Base-by-base conservation (phyloP, 2,113 vertebrate species). In the Pardalotus punctatus region DNA sequence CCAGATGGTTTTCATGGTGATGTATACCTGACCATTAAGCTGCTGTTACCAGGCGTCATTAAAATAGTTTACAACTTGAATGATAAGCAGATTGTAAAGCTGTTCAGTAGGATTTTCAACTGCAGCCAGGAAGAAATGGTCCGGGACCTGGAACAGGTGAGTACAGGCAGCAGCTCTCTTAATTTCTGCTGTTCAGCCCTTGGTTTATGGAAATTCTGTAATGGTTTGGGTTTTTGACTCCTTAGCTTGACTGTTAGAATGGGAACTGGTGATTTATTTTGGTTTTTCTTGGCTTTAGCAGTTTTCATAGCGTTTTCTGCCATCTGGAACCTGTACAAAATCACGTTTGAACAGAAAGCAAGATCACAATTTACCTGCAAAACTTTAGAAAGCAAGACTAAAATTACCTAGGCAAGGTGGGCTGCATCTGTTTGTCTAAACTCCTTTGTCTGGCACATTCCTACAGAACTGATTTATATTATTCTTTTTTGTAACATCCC, bases 21-120 rank as follows among this genome's bases (percentile, higher is more conserved):
- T 17, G 96, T 99, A 15, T 99, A 98, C 97, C 96, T 99, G 90
- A 99, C 99, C 5, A 98, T 99, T 94, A 99, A 99, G 95, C 96
- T 99, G 94, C 98, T 99, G 29, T 97, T 99, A 92, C 99, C 99
- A 0, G 99, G 99, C 3, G 99, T 99, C 47, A 97, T 99, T 60
- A 99, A 99, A 96, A 99, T 98, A 43, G 99, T 99, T 69, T 99
- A 99, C 97, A 99, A 99, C 98, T 98, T 99, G 86, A 99, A 99
- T 1, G 99, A 99, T 97, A 99, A 99, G 97, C 99, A 99, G 98
- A 99, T 99, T 36, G 99, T 99, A 35, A 99, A 99, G 95, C 99
- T 99, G 62, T 99, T 99, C 93, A 99, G 99, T 90, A 98, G 99
- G 62, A 98, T 99, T 82, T 99, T 99, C 97, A 98, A 98, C 91